Evolutionary conservation across 2,888 invertebrate genomes (phyloP), one percentile per base, ranked within the genome.

Genomic region (Stictocephala bisonia): DNA sequence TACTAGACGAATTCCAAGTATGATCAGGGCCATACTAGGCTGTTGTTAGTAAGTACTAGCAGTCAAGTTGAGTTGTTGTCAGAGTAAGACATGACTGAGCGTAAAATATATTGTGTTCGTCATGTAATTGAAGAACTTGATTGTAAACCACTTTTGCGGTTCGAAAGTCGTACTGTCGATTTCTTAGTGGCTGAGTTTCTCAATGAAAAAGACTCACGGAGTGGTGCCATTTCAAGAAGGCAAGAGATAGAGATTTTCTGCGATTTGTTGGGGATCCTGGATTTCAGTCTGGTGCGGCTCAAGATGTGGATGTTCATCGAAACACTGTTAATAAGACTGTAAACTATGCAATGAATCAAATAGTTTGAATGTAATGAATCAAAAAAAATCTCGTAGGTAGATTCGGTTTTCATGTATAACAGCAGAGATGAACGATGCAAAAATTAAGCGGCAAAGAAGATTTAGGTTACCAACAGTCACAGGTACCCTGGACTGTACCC

Each of bases 401-500:
- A 51, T 51, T 51, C 4, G 24, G 7, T 50, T 20, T 24, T n/a
- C n/a, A n/a, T n/a, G 13, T 11, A 18, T 18, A 44, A 18, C 3
- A 44, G 44, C 44, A 44, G 20, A 51, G 24, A 51, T 51, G 15
- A 51, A 51, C 9, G 53, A 51, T 13, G 24, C 53, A 24, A 51
- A 51, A 51, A 51, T 6, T 51, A 51, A n/a, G 20, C 22, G 50
- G 53, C 53, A 58, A 22, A 26, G n/a, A 58, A 13, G 58, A n/a
- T 58, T 58, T 58, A 13, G 3, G n/a, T 4, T 44, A 22, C 58
- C 26, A 27, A n/a, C 26, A 13, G 58, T 27, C 3, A 20, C 29
- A 58, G 58, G 58, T 6, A n/a, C 29, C 3, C 26, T 27, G 13
- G 58, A 58, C 31, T 58, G 58, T 27, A 58, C 58, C n/a, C n/a